phyloP scores from a whole-genome alignment of 2,888 invertebrate species.

The Macrophya alboannulata region DNA sequence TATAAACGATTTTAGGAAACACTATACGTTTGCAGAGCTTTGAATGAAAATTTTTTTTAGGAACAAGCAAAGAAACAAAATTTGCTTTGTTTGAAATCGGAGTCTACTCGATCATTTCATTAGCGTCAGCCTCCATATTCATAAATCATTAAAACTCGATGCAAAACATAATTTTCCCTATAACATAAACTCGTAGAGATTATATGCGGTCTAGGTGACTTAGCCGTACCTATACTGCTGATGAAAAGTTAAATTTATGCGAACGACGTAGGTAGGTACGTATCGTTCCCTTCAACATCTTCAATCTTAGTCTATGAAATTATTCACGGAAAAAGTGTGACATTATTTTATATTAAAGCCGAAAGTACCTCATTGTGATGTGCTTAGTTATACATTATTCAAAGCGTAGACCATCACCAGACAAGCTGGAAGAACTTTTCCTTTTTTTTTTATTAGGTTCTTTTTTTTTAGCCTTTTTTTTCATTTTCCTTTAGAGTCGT shows the following conservation, averaged over 20 bases:
- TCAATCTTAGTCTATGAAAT: constrained; percentile 10
- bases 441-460: not conserved
- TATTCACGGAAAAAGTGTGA: not conserved
- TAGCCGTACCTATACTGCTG: not conserved
- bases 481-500: not conserved
- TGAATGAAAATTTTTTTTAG: not conserved
- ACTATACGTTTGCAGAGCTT: not conserved
- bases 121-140: not conserved
- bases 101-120: not conserved
- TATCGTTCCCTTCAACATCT: not conserved
- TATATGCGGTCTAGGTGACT: not conserved
- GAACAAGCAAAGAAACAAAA: not conserved
- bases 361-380: constrained; percentile 9
- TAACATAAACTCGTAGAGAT: not conserved
- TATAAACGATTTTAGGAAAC: not conserved
- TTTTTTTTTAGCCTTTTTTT: too few species aligned
- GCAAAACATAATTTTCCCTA: not conserved
- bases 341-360: constrained; percentile 24
- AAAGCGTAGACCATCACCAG: not conserved
- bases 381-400: not conserved
- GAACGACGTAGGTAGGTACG: not conserved
- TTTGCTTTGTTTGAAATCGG: not conserved
- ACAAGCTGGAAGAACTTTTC: not conserved
- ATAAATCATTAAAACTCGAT: not conserved
- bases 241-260: not conserved